These are phyloP conservation scores for Orestias chungarensis DNA, from an alignment of 2,797 vertebrate species.

Conservation along the genomic window DNA sequence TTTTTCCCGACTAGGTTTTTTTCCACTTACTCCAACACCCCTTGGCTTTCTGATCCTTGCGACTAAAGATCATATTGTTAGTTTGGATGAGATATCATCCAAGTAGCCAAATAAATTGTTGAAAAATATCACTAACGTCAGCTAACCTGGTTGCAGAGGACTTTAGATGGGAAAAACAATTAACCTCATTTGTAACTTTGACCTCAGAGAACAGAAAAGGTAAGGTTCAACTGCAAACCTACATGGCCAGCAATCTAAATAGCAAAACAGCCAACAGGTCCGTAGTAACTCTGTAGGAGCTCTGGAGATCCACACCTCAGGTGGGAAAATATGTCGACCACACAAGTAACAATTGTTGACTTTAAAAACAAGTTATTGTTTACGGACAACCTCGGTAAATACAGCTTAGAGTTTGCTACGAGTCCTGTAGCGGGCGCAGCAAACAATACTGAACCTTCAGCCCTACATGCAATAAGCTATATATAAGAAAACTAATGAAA, in stretches of 20 bases:
- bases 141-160: not conserved
- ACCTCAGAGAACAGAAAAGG: too few species aligned
- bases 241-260: not conserved
- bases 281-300: not conserved
- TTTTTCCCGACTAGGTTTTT: not conserved
- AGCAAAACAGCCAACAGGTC: not conserved
- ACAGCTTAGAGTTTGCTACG: not conserved
- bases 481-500: not conserved
- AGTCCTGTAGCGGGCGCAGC: not conserved
- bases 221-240: not conserved
- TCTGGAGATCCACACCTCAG: not conserved
- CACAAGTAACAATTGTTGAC: not conserved
- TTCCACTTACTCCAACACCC: too few species aligned
- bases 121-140: too few species aligned
- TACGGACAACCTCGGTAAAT: not conserved
- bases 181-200: too few species aligned
- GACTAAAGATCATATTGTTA: too few species aligned
- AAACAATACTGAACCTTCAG: not conserved
- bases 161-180: not conserved
- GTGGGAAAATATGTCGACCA: not conserved
- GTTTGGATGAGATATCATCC: too few species aligned
- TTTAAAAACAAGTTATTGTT: not conserved
- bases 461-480: not conserved
- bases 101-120: too few species aligned
- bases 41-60: too few species aligned